A percentile compares a stretch with the other conserved stretches of the same genome.
Evolutionary conservation across 1,140 invertebrate genomes (phyloP).

Genomic region (Chironomus tepperi): DNA sequence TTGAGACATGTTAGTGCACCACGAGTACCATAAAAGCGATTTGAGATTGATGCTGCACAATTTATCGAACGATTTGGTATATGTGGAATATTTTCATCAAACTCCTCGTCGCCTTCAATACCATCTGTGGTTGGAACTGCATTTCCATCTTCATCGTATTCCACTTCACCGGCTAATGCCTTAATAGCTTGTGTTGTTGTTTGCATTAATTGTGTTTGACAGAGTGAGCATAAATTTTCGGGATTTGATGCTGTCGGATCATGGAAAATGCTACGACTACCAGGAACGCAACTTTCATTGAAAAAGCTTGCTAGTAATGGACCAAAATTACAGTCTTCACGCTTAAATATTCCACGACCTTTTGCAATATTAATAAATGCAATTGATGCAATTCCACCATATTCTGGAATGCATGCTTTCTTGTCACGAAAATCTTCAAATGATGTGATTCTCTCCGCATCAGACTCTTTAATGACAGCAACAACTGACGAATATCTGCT

Average conservation of each 20-base stretch:
- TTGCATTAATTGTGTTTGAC: slow-evolving; percentile 25
- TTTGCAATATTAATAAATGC: slow-evolving; percentile 47
- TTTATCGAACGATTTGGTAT: slow-evolving; percentile 26
- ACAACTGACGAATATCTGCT: slow-evolving; percentile 42
- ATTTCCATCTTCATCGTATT: not conserved
- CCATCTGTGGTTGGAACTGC: not conserved
- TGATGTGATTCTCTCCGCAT: slow-evolving; percentile 41
- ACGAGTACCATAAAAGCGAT: slow-evolving; percentile 55
- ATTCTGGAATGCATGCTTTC: slow-evolving; percentile 57
- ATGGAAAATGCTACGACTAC: slow-evolving; percentile 43
- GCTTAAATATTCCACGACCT: slow-evolving; percentile 38
- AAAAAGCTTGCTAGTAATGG: slow-evolving; percentile 47
- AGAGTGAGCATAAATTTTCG: slow-evolving; percentile 35
- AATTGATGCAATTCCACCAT: slow-evolving; percentile 51
- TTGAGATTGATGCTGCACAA: slow-evolving; percentile 41
- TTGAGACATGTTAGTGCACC: slow-evolving; percentile 50
- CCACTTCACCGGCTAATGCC: not conserved
- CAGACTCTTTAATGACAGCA: slow-evolving; percentile 48
- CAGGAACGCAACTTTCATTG: slow-evolving; percentile 48
- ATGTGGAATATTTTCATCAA: not conserved
- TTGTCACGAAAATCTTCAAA: slow-evolving; percentile 48
- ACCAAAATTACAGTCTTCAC: slow-evolving; percentile 47
- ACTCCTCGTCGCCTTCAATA: not conserved
- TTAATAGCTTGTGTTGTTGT: not conserved
- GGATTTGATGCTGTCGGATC: slow-evolving; percentile 33